Conservation (phyloP, 2,888 invertebrate genomes). For the Uloborus plumipes region DNA sequence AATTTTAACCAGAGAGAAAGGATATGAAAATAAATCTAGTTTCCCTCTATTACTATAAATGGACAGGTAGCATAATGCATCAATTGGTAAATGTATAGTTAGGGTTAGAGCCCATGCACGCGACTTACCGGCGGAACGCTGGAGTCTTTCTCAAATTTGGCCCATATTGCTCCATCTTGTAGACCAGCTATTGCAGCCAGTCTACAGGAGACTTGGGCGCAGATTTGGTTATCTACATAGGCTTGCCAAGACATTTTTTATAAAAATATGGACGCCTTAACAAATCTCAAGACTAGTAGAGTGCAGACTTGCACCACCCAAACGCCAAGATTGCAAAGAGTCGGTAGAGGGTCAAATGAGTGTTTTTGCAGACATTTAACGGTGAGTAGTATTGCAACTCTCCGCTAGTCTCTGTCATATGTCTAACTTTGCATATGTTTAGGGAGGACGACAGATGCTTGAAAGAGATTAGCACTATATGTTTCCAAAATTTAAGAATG, state of each 20-base stretch:
- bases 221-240: slow-evolving; percentile 68
- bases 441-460: too few relatives aligned
- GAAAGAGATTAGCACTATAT: too few relatives aligned
- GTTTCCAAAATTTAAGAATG: too few relatives aligned
- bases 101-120: slow-evolving; percentile 62
- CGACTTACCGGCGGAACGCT: slow-evolving; percentile 64
- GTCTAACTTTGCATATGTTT: too few relatives aligned
- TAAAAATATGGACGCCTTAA: slow-evolving; percentile 35
- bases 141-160: slow-evolving; percentile 66
- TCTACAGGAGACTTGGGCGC: slow-evolving; percentile 66
- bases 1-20: too few relatives aligned
- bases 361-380: too few relatives aligned
- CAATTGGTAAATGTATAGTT: slow-evolving; percentile 24
- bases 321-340: slow-evolving; percentile 1
- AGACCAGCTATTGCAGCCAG: slow-evolving; percentile 67
- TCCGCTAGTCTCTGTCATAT: too few relatives aligned
- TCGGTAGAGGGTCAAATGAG: too few relatives aligned
- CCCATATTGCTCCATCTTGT: slow-evolving; percentile 67
- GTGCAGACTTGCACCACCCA: slow-evolving; percentile 57
- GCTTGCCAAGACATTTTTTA: slow-evolving; percentile 68
- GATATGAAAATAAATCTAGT: too few relatives aligned
- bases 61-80: neutral
- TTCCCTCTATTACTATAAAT: neutral
- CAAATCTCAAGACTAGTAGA: slow-evolving; percentile 26
- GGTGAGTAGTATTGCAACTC: too few relatives aligned